Conservation (phyloP, 1,140 invertebrate species). For the Leptinotarsa undecemlineata region DNA sequence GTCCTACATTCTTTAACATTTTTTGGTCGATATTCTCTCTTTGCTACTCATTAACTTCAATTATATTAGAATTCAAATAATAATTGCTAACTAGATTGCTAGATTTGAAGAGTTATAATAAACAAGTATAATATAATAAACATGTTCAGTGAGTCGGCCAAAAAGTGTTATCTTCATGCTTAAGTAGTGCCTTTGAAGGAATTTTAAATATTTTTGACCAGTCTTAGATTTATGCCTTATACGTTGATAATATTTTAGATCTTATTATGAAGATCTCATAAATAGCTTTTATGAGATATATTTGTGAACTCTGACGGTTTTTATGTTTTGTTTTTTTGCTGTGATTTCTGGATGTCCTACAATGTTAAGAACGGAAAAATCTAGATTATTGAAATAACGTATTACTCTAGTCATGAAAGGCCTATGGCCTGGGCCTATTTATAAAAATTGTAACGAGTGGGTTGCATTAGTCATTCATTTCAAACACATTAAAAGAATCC, state of each 20-base stretch:
- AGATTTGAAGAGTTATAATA: too few relatives aligned
- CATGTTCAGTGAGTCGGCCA: too few relatives aligned
- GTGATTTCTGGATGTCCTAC: slow-evolving; percentile 29
- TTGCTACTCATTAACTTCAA: too few relatives aligned
- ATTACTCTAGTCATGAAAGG: slow-evolving; percentile 28
- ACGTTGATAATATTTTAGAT: not conserved
- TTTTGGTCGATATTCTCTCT: too few relatives aligned
- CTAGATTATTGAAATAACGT: slow-evolving; percentile 19
- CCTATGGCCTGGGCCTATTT: slow-evolving; percentile 19
- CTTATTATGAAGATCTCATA: not conserved
- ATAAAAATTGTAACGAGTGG: not conserved
- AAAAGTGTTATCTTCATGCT: too few relatives aligned
- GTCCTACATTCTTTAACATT: too few relatives aligned
- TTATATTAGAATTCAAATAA: too few relatives aligned
- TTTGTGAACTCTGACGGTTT: not conserved
- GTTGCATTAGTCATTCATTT: not conserved
- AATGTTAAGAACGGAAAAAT: not conserved
- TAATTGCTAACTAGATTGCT: too few relatives aligned
- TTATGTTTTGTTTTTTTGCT: slow-evolving; percentile 25
- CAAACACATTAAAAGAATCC: not conserved
- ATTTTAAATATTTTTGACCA: not conserved
- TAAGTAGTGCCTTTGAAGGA: too few relatives aligned
- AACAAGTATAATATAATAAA: too few relatives aligned
- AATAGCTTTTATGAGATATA: not conserved
- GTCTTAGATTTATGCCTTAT: not conserved